A percentile compares a stretch with the other conserved stretches of the same genome.
These are phyloP conservation scores for Eupithecia pulchellata DNA, from an alignment of 2,888 invertebrate genomes.

Conservation along the genomic window DNA sequence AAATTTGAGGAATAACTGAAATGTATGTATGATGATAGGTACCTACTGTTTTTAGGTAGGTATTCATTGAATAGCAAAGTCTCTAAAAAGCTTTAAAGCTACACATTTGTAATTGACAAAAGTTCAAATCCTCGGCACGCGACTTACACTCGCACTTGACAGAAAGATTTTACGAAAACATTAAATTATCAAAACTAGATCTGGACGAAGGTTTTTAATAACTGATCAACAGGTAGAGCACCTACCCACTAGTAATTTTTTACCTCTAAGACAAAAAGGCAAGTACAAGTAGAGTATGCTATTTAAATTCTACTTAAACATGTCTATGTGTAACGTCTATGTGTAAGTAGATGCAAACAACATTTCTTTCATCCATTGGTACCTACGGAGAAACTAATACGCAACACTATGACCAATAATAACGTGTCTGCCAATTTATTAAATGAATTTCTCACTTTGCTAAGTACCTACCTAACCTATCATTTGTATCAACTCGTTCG, in stretches of 20 bases:
- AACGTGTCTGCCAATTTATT: conserved; percentile 25
- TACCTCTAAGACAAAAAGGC: background rate
- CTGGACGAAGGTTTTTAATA: background rate
- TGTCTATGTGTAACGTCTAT: too few species aligned
- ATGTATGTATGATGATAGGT: too few species aligned
- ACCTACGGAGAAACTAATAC: background rate
- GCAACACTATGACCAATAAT: background rate
- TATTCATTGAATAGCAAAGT: too few species aligned
- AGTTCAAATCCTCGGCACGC: too few species aligned
- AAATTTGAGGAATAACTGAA: too few species aligned
- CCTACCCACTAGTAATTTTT: background rate
- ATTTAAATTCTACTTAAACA: background rate
- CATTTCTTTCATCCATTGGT: background rate
- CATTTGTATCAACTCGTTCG: background rate
- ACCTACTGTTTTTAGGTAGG: too few species aligned
- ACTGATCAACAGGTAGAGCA: background rate
- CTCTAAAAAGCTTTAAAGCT: too few species aligned
- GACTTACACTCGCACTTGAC: too few species aligned
- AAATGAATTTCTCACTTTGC: conserved; percentile 9
- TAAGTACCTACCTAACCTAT: conserved; percentile 4
- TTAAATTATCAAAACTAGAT: background rate
- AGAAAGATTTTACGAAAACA: background rate
- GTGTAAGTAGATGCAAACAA: background rate
- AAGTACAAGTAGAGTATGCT: background rate
- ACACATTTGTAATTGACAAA: too few species aligned